phyloP scores from a whole-genome alignment of 2,113 vertebrate genomes.

The Oxyura jamaicensis region DNA sequence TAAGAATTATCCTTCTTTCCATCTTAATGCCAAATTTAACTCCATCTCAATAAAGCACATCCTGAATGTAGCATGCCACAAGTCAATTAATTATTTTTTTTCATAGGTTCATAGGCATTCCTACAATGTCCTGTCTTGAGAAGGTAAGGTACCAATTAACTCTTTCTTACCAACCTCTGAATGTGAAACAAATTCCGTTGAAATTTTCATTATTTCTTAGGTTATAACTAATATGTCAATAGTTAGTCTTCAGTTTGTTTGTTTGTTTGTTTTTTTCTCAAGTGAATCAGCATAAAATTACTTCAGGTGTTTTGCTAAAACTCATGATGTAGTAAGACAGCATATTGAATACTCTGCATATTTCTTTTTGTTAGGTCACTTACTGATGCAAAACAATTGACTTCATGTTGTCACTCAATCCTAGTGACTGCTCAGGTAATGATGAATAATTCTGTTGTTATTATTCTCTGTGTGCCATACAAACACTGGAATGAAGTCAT shows the following conservation, averaged over 20 bases:
- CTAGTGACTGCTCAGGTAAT: neutral
- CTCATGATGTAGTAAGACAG: neutral
- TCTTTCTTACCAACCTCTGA: neutral
- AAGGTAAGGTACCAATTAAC: neutral
- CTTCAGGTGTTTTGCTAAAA: conserved; percentile 13
- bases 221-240: neutral
- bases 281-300: neutral
- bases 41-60: neutral
- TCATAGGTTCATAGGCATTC: neutral
- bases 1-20: neutral
- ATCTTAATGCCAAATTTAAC: neutral
- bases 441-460: neutral
- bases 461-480: neutral
- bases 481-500: neutral
- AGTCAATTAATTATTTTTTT: neutral
- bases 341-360: neutral
- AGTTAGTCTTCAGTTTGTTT: neutral
- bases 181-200: neutral
- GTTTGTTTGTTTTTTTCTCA: neutral
- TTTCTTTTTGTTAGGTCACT: neutral
- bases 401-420: neutral
- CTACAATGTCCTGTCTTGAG: neutral
- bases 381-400: neutral
- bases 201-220: neutral
- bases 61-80: neutral